A percentile compares a stretch with the other conserved stretches of the same genome.
phyloP scores from a whole-genome alignment of 2,797 vertebrate genomes.

The Pantherophis alleghaniensis region DNA sequence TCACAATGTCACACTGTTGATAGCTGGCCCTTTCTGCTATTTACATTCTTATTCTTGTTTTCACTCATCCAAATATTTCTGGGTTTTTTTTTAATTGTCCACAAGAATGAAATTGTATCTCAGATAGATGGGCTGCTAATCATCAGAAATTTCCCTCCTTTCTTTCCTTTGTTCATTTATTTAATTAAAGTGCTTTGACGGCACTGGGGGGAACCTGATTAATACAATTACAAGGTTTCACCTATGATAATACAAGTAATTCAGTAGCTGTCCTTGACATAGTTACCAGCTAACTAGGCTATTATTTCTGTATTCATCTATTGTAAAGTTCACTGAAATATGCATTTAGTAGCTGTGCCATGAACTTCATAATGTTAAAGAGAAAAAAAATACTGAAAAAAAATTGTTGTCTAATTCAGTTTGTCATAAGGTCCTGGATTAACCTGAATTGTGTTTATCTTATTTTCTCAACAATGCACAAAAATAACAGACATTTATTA shows the following conservation, averaged over 20 bases:
- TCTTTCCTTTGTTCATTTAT: constrained; percentile 7
- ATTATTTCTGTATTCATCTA: constrained; percentile 44
- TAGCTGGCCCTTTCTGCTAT: neutral
- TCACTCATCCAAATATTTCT: neutral
- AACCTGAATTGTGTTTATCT: constrained; percentile 55
- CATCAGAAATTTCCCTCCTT: constrained; percentile 39
- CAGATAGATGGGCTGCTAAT: neutral
- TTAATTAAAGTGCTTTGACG: neutral
- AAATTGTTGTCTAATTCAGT: constrained; percentile 54
- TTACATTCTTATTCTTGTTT: neutral
- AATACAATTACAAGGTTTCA: constrained; percentile 38
- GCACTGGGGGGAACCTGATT: neutral
- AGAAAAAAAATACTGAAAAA: constrained; percentile 52
- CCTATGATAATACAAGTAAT: constrained; percentile 32
- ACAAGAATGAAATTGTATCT: neutral
- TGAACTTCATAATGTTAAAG: constrained; percentile 43
- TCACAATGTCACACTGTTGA: neutral
- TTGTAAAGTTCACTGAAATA: constrained; percentile 52
- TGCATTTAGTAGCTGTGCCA: constrained; percentile 29
- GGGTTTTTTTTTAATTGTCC: neutral
- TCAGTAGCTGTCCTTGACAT: constrained; percentile 41
- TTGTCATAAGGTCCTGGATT: constrained; percentile 53
- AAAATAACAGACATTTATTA: constrained; percentile 45
- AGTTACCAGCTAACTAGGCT: constrained; percentile 39
- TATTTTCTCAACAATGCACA: constrained; percentile 47